These are phyloP conservation scores for Sebastolobus altivelis DNA, from an alignment of 2,797 vertebrate species.

Conservation along the genomic window DNA sequence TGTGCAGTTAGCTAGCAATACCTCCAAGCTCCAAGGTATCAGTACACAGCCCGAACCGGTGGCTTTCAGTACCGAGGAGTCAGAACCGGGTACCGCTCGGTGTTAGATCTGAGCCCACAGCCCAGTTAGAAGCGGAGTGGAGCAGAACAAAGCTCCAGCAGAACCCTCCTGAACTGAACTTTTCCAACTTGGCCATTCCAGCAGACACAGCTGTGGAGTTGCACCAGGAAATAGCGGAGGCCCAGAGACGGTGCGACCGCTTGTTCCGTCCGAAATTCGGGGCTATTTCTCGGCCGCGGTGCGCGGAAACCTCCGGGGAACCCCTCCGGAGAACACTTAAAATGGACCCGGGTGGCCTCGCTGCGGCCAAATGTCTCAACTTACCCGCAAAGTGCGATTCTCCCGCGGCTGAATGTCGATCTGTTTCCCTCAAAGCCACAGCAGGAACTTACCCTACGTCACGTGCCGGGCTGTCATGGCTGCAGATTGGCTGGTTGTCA, in stretches of 20 bases:
- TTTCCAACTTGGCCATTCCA: constrained; percentile 72
- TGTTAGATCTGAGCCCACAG: neutral
- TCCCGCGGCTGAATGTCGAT: constrained; percentile 71
- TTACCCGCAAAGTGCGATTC: constrained; percentile 76
- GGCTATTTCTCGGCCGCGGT: neutral
- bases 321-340: neutral
- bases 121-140: rapidly evolving
- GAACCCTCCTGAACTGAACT: constrained; percentile 51
- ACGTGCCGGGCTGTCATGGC: constrained; percentile 69
- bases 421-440: constrained; percentile 68
- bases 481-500: constrained; percentile 73
- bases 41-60: neutral
- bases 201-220: constrained; percentile 64
- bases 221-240: constrained; percentile 79
- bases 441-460: constrained; percentile 72
- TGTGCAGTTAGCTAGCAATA: neutral
- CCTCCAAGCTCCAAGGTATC: neutral
- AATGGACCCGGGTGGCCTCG: neutral
- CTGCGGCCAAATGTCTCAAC: constrained; percentile 42
- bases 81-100: rapidly evolving
- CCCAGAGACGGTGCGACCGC: constrained; percentile 51
- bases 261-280: constrained; percentile 25
- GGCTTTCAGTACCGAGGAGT: neutral
- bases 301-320: neutral
- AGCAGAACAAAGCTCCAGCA: neutral